Base-by-base conservation (phyloP, 2,888 invertebrate species). In the Galerucella nymphaeae region DNA sequence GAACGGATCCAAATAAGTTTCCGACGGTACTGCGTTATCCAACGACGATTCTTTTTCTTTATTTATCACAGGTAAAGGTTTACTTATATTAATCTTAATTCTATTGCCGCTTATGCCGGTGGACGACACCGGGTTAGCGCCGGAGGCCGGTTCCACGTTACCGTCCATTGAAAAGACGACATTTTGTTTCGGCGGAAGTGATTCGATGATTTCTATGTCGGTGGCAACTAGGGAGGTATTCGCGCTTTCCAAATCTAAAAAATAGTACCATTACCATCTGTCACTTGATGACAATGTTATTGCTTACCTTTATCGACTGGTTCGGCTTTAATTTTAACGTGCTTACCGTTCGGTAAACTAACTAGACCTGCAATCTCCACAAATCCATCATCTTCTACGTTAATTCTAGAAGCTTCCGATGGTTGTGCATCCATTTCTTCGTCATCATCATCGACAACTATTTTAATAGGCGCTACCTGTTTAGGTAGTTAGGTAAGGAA, bases 81-180 rank as follows among this genome's bases (percentile, higher is more conserved):
- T 94, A 80, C 92, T 92, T 82, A 95, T 95, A 88, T 94, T 95
- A 86, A 95, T 95, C 82, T 94, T 92, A 77, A 95, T 95, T 84
- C 90, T 91, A 80, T 90, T 90, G 74, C 81, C 86, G 41, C 81
- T 83, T 78, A 77, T 81, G 70, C 81, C 78, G 55, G 80, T 80
- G 11, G 82, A 70, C 45, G 82, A 78, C 58, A 68, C 59, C 14
- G 76, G 55, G 2, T 68, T 20, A 13, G 72, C 66, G 62, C 81
- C 80, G 11, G 82, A 72, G 63, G 82, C 82, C 69, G 85, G 79
- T 81, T 94, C 93, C 10, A 93, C 89, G 85, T 95, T 95, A 53
- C 94, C 94, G 84, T 95, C 94, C 76, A 94, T 93, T 0, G 93
- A 91, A 42, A 91, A 90, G 63, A 89, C 89, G 45, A 90, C 89